Evolutionary conservation across 1,140 invertebrate genomes (phyloP), one percentile per base, ranked within the genome.

Genomic region (Ericerus pela): DNA sequence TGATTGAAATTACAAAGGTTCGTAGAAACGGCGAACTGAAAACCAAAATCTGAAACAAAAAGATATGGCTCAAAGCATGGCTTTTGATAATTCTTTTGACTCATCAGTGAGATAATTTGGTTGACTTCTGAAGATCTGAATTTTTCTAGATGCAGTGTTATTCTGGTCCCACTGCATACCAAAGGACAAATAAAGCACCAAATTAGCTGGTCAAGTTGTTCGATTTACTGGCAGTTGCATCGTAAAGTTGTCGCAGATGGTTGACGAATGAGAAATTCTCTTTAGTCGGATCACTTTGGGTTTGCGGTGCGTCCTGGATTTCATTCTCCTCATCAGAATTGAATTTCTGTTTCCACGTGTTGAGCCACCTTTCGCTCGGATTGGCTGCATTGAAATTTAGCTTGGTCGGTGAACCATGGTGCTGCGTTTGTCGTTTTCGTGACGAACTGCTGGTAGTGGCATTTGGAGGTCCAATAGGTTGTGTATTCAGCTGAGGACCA

Each of bases 401-500:
- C 22, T 51, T 58, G 0, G 51, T 6, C 2, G 28, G 3, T 3
- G 41, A 22, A 8, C 4, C 12, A 26, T 47, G 54, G n/a, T 22
- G 26, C 10, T 14, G 26, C 12, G 22, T 47, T 27, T 18, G 55
- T 16, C 30, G 53, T 31, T 55, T 54, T 29, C 47, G 53, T 11
- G 33, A 31, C 36, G 31, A 14, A n/a, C 18, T 55, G 26, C 26
- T 58, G 20, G 53, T 18, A 14, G 16, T 27, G n/a, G 54, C 33
- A 26, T 38, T 27, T 1, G 24, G 30, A 5, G 55, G 55, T 16
- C 63, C 62, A 2, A 84, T 69, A 0, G 79, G 72, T 38, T 76
- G 75, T 0, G 84, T 87, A 37, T 78, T 70, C 8, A 68, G 76
- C 64, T 88, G 84, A 1, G 85, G 85, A 1, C 85, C 85, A 6